Evolutionary conservation across 1,140 invertebrate genomes (phyloP).

Genomic region (Philopotamus ludificatus): DNA sequence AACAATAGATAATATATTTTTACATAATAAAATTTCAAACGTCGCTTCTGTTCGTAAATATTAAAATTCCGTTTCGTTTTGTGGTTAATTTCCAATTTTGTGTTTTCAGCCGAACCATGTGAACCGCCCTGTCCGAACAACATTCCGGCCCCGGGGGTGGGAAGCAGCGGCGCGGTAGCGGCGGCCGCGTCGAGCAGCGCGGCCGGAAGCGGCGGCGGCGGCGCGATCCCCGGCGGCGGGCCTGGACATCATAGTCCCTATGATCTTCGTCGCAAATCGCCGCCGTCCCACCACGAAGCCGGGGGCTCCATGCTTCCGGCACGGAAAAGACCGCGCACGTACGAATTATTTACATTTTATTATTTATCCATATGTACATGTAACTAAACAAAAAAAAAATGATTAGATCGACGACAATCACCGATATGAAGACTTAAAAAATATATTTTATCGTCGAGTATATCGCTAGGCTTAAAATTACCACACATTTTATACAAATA

Average conservation of each 20-base stretch:
- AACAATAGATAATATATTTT: too few species aligned
- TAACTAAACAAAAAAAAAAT: background rate
- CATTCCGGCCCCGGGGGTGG: constrained; percentile 59
- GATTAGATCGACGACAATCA: background rate
- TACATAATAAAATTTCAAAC: too few species aligned
- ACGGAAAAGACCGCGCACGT: constrained; percentile 77
- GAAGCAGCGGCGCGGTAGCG: constrained; percentile 53
- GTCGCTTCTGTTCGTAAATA: too few species aligned
- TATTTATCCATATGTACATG: too few species aligned
- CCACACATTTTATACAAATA: too few species aligned
- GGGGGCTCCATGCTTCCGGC: constrained; percentile 69
- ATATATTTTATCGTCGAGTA: too few species aligned
- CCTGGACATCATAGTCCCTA: constrained; percentile 79
- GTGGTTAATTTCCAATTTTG: too few species aligned
- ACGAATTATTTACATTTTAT: too few species aligned
- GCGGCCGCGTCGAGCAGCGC: constrained; percentile 49
- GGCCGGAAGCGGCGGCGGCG: constrained; percentile 46
- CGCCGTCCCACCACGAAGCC: constrained; percentile 65
- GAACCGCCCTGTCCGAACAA: constrained; percentile 71
- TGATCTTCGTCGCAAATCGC: constrained; percentile 79
- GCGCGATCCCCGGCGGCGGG: constrained; percentile 44
- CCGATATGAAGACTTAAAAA: too few species aligned
- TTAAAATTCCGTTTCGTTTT: too few species aligned
- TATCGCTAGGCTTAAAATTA: too few species aligned
- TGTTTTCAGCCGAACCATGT: constrained; percentile 75